Evolutionary conservation across 2,888 invertebrate species (phyloP).

Genomic region (Drosophila nigricruria): DNA sequence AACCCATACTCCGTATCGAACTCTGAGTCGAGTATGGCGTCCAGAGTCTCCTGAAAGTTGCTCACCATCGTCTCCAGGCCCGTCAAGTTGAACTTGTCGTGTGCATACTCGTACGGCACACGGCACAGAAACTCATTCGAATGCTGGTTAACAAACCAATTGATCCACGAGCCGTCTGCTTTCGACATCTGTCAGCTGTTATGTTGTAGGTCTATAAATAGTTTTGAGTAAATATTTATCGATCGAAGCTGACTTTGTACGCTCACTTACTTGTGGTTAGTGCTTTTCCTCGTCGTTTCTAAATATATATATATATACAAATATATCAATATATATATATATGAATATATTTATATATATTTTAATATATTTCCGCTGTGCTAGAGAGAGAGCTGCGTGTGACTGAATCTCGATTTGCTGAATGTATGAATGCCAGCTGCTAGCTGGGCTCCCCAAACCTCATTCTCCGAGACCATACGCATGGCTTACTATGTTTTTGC

Average conservation of each 20-base stretch:
- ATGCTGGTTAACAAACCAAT: constrained; percentile 43
- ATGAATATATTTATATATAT: background rate
- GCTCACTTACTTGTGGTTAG: constrained; percentile 4
- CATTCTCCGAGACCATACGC: background rate
- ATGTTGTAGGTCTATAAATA: background rate
- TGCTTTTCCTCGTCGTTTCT: background rate
- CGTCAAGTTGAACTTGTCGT: constrained; percentile 50
- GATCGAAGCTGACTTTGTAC: background rate
- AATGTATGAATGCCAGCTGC: background rate
- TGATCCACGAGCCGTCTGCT: constrained; percentile 45
- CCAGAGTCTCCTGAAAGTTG: constrained; percentile 13
- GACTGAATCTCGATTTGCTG: constrained; percentile 5
- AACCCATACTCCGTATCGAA: constrained; percentile 6
- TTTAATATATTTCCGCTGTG: background rate
- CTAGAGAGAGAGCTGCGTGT: background rate
- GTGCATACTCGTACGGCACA: constrained; percentile 45
- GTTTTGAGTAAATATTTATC: too few relatives aligned
- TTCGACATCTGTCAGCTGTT: constrained; percentile 11
- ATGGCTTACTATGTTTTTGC: background rate
- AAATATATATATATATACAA: background rate
- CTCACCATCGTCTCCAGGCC: constrained; percentile 41
- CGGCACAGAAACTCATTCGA: constrained; percentile 50
- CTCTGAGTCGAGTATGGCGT: constrained; percentile 32
- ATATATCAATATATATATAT: background rate
- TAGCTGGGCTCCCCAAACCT: background rate